Evolutionary conservation across 2,888 invertebrate genomes (phyloP).

Genomic region (Vesta saturnalis): DNA sequence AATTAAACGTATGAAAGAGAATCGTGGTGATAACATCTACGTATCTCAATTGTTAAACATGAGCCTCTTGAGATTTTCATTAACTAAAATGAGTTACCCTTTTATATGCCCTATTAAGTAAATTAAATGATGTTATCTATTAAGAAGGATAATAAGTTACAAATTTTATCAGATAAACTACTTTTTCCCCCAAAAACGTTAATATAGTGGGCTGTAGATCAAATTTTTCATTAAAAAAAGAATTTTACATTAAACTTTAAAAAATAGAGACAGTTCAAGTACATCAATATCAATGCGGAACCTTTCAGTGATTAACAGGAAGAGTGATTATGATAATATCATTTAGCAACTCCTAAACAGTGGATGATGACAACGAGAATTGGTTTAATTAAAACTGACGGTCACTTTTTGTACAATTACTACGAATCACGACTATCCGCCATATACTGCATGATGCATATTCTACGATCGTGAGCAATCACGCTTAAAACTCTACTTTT

Average conservation of each 20-base stretch:
- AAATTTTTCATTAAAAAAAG: too few species aligned
- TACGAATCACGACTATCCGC: background rate
- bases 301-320: conserved; percentile 5
- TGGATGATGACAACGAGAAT: background rate
- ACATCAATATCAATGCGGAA: background rate
- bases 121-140: conserved; percentile 1
- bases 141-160: too few species aligned
- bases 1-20: background rate
- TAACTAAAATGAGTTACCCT: conserved; percentile 1
- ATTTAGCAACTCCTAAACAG: background rate
- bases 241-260: background rate
- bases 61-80: background rate
- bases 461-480: too few species aligned
- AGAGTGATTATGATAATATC: conserved; percentile 6
- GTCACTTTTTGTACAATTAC: background rate
- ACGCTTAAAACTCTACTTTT: background rate
- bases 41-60: background rate
- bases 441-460: background rate
- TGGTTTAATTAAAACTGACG: conserved; percentile 9
- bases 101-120: background rate
- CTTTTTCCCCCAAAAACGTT: too few species aligned
- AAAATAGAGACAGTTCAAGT: background rate
- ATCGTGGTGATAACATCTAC: background rate
- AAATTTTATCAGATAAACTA: too few species aligned
- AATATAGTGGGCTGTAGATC: too few species aligned